These are phyloP conservation scores for Eupithecia subfuscata DNA, from an alignment of 2,888 invertebrate genomes.

Conservation along the genomic window DNA sequence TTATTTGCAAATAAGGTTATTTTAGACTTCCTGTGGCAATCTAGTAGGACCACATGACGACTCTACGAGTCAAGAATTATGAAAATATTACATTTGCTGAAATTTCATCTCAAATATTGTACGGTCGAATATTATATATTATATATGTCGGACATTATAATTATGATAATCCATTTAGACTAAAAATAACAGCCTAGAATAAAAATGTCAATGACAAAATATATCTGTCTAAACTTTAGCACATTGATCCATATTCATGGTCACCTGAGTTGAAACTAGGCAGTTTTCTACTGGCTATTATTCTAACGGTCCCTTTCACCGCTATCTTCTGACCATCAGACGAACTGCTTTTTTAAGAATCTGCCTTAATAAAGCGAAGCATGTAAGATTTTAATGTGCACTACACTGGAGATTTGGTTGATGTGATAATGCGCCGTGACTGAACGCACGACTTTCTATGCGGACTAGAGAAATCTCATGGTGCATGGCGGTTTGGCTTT, in stretches of 20 bases:
- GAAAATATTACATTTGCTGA: background rate
- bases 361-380: constrained; percentile 79
- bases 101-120: constrained; percentile 28
- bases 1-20: constrained; percentile 8
- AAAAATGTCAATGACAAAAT: constrained; percentile 57
- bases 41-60: background rate
- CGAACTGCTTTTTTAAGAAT: constrained; percentile 75
- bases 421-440: constrained; percentile 80
- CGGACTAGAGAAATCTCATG: constrained; percentile 57
- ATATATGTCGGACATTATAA: too few species aligned
- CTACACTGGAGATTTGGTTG: constrained; percentile 74
- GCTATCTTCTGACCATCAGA: constrained; percentile 81
- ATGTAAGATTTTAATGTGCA: constrained; percentile 81
- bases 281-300: constrained; percentile 75
- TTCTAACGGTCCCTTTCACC: constrained; percentile 82
- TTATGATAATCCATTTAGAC: background rate
- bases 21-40: constrained; percentile 9
- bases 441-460: constrained; percentile 79
- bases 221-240: constrained; percentile 52
- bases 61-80: background rate
- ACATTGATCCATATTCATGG: constrained; percentile 58
- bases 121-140: too few species aligned
- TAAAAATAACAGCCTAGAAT: constrained; percentile 50
- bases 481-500: constrained; percentile 55
- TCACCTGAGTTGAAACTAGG: constrained; percentile 59